Base-by-base conservation (phyloP, 2,797 vertebrate species). In the Selene dorsalis region DNA sequence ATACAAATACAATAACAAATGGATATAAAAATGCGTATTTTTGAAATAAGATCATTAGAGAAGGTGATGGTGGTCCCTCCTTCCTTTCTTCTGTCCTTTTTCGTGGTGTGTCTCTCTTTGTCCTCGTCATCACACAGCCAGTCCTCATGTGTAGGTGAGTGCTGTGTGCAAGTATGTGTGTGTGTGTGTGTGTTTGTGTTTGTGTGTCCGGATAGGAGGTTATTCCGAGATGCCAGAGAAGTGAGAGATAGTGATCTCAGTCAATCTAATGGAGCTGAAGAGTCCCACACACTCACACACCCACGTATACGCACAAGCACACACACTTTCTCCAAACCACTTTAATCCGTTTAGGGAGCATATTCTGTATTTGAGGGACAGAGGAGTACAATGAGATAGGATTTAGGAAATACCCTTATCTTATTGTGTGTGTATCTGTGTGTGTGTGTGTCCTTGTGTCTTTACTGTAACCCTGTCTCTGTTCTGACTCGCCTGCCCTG, bases 241-340 rank as follows among this genome's bases (percentile, higher is more conserved):
- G 84, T 17, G 9, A 63, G 28, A 88, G 89, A 91, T 91, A 86
- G 82, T 63, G 76, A 92, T 93, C 92, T 88, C 73, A 84, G 81
- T 84, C 83, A 90, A 91, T 90, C 84, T 88, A 90, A 91, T 88
- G 48, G 79, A 87, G 87, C 82, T 87, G 77, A 90, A 89, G 80
- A 66, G 80, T 71, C 62, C 57, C 35, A 24, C n/a, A 58, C 53
- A 17, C 48, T 13, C 11, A 63, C 20, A 47, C 77, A 65, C 24
- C 43, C 52, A 64, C 45, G 71, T 63, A 66, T 48, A 48, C n/a
- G 41, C 43, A 58, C 56, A 50, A 16, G 20, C 58, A 38, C 71
- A 73, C 69, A 77, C 52, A 66, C 71, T 38, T 64, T 69, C 57
- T 79, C 62, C 48, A 66, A 82, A 85, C 68, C 59, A 35, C 85